Evolutionary conservation across 2,113 vertebrate species (phyloP), one percentile per base, ranked within the genome.

Genomic region (Hyaena hyaena): DNA sequence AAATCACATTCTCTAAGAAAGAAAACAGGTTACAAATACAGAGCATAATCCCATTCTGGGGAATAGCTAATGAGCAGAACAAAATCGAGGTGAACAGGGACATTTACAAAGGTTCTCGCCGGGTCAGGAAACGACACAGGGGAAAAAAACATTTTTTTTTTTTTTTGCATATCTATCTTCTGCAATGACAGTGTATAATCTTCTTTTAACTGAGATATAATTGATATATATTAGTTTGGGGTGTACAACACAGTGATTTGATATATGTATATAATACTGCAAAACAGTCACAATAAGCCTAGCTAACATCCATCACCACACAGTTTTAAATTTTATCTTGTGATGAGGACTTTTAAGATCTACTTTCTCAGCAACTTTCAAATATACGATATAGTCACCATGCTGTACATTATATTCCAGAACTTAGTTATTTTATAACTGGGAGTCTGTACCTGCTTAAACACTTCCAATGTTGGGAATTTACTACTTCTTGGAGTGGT

Each of bases 1-100:
- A 80, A 87, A 80, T 74, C 48, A 84, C 63, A 93, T 73, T 63
- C n/a, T 88, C 50, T 83, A 88, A 96, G 4, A 63, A 93, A 39
- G 74, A 69, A 93, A 88, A 90, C 14, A 33, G 74, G 19, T 53
- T 91, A 39, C 24, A 73, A 87, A 90, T 43, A 23, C 43, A 87
- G 0, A 16, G 2, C 23, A 80, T 12, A 88, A 84, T 50, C 33
- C 23, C 73, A 58, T 55, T 80, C 50, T 35, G 15, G 24, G 31
- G 4, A 45, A n/a, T 55, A 68, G 4, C 66, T 19, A 92, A 65
- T 48, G 7, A 19, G 61, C 1, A 90, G 23, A 77, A 77, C 28
- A 68, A 90, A 83, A 93, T 17, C 28, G 61, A 28, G 16, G 31
- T 65, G 43, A 80, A 33, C 17, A 61, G 9, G 23, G 5, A 61